These are phyloP conservation scores for Leptosomus discolor DNA, from an alignment of 2,113 vertebrate species.

Conservation along the genomic window DNA sequence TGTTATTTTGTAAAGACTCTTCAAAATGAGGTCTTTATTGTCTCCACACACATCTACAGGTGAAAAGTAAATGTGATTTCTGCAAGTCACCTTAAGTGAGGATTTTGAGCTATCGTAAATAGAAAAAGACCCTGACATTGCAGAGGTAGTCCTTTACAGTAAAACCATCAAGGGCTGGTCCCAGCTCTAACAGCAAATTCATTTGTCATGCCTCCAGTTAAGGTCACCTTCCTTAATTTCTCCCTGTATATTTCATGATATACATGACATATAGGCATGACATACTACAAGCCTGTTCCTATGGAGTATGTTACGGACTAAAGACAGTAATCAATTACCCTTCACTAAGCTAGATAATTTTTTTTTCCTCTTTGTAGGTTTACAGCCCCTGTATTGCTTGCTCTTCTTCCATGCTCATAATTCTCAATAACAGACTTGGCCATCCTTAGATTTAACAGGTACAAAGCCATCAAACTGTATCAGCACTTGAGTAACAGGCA, in stretches of 20 bases:
- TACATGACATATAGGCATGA: background rate
- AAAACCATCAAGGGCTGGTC: background rate
- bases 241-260: background rate
- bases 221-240: background rate
- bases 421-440: background rate
- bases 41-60: background rate
- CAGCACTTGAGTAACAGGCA: rapidly evolving
- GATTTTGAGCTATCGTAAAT: background rate
- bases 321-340: background rate
- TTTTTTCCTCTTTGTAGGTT: background rate
- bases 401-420: background rate
- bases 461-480: background rate
- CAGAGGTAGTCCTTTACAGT: background rate
- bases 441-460: background rate
- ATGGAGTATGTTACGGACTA: background rate
- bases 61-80: background rate
- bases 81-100: background rate
- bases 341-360: background rate
- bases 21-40: background rate
- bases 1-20: background rate
- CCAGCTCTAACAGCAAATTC: background rate
- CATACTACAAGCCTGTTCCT: background rate
- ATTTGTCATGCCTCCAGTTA: background rate
- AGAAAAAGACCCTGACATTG: background rate
- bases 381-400: background rate